These are phyloP conservation scores for Drosophila incognita DNA, from an alignment of 2,888 invertebrate species.

Conservation along the genomic window DNA sequence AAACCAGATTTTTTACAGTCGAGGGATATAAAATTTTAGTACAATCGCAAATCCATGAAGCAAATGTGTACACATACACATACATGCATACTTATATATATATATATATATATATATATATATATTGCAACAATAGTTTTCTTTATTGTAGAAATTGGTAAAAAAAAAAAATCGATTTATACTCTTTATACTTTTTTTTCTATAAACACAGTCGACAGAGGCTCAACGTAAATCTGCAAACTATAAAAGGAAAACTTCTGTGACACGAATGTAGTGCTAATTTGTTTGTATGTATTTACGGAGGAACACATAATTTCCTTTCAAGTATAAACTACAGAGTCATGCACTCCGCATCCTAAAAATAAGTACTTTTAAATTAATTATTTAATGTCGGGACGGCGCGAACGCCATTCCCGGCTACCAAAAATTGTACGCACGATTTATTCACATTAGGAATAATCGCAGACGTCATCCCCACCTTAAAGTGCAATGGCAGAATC, in stretches of 20 bases:
- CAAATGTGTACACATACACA: background rate
- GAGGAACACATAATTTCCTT: background rate
- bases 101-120: background rate
- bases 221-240: background rate
- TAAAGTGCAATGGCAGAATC: conserved; percentile 28
- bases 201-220: background rate
- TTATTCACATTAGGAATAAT: conserved; percentile 69
- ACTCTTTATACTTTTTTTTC: background rate
- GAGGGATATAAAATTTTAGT: conserved; percentile 17
- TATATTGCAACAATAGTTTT: background rate
- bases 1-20: conserved; percentile 16
- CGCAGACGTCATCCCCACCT: conserved; percentile 60
- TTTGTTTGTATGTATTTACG: background rate
- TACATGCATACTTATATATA: background rate
- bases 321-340: background rate
- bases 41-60: conserved; percentile 12
- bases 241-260: background rate
- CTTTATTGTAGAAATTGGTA: background rate
- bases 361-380: background rate
- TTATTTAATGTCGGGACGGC: conserved; percentile 86
- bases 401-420: conserved; percentile 88
- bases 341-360: background rate
- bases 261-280: background rate
- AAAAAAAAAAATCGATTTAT: background rate
- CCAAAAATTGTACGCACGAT: conserved; percentile 78